Evolutionary conservation across 2,797 vertebrate genomes (phyloP), one percentile per base, ranked within the genome.

Genomic region (Bovichtus variegatus): DNA sequence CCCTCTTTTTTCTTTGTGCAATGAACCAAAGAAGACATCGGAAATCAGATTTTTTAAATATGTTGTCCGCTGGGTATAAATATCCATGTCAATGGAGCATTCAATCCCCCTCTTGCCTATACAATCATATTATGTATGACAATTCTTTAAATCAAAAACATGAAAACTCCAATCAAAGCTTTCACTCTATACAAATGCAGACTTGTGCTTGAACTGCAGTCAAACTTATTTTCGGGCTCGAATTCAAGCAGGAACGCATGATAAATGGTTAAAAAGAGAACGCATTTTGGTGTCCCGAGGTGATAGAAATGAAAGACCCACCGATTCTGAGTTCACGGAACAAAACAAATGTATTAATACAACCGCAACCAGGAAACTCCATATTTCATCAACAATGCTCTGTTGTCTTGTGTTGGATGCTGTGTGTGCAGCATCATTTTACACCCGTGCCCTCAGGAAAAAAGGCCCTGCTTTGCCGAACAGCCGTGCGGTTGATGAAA

Each of bases 401-500:
- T 49, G 25, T 66, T 82, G 55, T 72, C 51, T 54, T 47, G 43
- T 73, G 75, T 61, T 54, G 57, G 12, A 64, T 75, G 64, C 27
- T 69, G 49, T 53, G 18, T 54, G 49, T 82, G 69, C 58, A 71
- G 65, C 66, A 85, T 64, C 9, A 38, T 50, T 82, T 41, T 61
- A 46, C 40, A 71, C 27, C 50, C 4, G 16, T 61, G 51, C 63
- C 80, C 65, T 64, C 15, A 51, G 74, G 84, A 88, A 80, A 47
- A 83, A 82, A 84, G 74, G 54, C 65, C 53, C 76, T 62, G 49
- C 79, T 80, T 38, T 71, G 40, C 79, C 58, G 21, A 81, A 74
- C 78, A 91, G 74, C 85, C 53, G 7, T 86, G 88, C 51, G 80
- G 81, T 90, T 84, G 84, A 82, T 77, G 81, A 90, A 88, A 89